Evolutionary conservation across 2,113 vertebrate genomes (phyloP), one percentile per base, ranked within the genome.

Genomic region (Brachypodius melanocephalos): DNA sequence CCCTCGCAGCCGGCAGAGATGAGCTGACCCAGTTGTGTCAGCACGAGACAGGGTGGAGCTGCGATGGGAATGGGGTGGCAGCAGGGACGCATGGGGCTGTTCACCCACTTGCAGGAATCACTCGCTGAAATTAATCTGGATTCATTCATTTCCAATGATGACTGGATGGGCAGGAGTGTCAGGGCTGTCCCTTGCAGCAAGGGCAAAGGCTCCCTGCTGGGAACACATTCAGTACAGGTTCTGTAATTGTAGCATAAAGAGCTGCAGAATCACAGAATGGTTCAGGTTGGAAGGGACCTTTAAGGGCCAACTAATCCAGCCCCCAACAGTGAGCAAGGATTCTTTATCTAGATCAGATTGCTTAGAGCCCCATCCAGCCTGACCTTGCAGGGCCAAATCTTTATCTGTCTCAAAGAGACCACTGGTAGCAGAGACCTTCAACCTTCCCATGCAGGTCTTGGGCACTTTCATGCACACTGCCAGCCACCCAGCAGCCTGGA

Each of bases 11-110:
- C 3, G 0, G 66, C 6, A 0, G 72, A 62, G 49, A 59, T 10
- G 74, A 73, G 92, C 94, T 97, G 96, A 93, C 94, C 96, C 92
- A 83, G 67, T 90, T 95, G 88, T 95, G 94, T 95, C 90, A 86
- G 55, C 4, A 2, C 0, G 2, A 63, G 74, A 51, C 0, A 0
- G 59, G 82, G 73, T 73, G 8, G 13, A 68, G 76, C 29, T 20
- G 51, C 7, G 0, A 42, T 29, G 61, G 75, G 62, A 17, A 1
- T 5, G 43, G 65, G 65, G 36, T 65, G 83, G 58, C 36, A 51
- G 79, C 45, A 25, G 36, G 66, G 61, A 54, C 2, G 0, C 2
- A 0, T 1, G 8, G 63, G 58, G 36, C 42, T 42, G 6, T 24
- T 86, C 75, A 29, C 34, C 18, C 1, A 1, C 90, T 54, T 25